Base-by-base conservation (phyloP, 2,888 invertebrate genomes). In the Notodonta ziczac region DNA sequence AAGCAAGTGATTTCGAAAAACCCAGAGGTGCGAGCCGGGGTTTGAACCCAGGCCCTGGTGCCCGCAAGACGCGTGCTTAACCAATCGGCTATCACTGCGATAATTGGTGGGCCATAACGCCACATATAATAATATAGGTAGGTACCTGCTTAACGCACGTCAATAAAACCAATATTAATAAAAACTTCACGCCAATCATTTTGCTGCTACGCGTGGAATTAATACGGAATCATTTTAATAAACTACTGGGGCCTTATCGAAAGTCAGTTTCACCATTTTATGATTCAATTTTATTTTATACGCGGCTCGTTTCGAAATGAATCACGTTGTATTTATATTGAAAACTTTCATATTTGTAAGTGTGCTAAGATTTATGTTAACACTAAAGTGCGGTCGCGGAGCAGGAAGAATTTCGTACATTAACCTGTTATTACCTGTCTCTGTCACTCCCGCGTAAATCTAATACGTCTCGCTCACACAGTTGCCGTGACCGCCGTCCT, bases 81-180 rank as follows among this genome's bases (percentile, higher is more conserved):
- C 24, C 24, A 24, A 24, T 24, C 24, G 24, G 24, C 24, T 24
- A 2, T 24, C 24, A 24, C 24, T 24, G 2, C 24, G 24, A 24
- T 24, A 24, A 24, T 24, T 24, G 24, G 24, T 2, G 24, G 24
- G 24, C 24, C 24, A 24, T 24, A 24, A 24, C 24, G 24, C 24
- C 24, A 24, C 24, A 24, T 24, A 24, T 24, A 24, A 24, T 14
- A 57, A 57, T 7, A 4, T 10, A 16, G 56, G 9, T 24, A 57
- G 2, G 12, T 51, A 56, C 57, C 58, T 61, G 51, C 46, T 53
- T 44, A 35, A 42, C 16, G 14, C 39, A 61, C 42, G 58, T 48
- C n/a, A 58, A 39, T 13, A 61, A 35, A 44, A 58, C 12, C 6
- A 61, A 14, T 39, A 58, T 44, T 13, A 56, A 44, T 51, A 52